phyloP scores from a whole-genome alignment of 2,797 vertebrate species.

The Epinephelus malabaricus region DNA sequence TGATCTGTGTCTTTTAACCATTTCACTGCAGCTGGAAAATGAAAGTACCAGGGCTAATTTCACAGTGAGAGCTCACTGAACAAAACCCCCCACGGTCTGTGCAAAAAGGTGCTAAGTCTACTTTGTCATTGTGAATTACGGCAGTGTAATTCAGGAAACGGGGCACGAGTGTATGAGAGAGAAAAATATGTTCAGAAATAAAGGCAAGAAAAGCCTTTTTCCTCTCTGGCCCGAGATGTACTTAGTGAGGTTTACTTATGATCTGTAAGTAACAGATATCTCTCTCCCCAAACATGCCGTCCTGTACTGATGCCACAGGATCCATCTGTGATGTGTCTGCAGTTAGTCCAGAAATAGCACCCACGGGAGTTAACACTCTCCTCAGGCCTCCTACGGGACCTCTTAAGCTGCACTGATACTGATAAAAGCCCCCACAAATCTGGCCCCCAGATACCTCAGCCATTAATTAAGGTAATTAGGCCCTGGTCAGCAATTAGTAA shows the following conservation, averaged over 20 bases:
- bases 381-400: conserved; percentile 86
- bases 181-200: conserved; percentile 49
- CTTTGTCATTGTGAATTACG: conserved; percentile 79
- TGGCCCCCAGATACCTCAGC: conserved; percentile 84
- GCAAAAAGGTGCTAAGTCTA: conserved; percentile 77
- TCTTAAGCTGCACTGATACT: conserved; percentile 91
- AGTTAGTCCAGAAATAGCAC: conserved; percentile 89
- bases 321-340: conserved; percentile 89
- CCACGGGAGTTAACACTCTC: conserved; percentile 83
- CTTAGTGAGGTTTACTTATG: conserved; percentile 73
- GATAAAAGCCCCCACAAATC: conserved; percentile 83
- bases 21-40: conserved; percentile 84
- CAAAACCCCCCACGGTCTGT: conserved; percentile 76
- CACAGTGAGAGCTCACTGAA: conserved; percentile 83
- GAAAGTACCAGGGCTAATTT: conserved; percentile 85
- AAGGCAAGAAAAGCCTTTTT: conserved; percentile 40
- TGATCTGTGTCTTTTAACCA: conserved; percentile 89
- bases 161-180: conserved; percentile 40
- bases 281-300: conserved; percentile 75
- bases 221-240: conserved; percentile 30
- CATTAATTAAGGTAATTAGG: conserved; percentile 99
- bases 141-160: conserved; percentile 66
- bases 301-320: conserved; percentile 87
- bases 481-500: conserved; percentile 94
- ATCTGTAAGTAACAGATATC: conserved; percentile 88